Conservation (phyloP, 2,113 vertebrate genomes). For the Cebus imitator region DNA sequence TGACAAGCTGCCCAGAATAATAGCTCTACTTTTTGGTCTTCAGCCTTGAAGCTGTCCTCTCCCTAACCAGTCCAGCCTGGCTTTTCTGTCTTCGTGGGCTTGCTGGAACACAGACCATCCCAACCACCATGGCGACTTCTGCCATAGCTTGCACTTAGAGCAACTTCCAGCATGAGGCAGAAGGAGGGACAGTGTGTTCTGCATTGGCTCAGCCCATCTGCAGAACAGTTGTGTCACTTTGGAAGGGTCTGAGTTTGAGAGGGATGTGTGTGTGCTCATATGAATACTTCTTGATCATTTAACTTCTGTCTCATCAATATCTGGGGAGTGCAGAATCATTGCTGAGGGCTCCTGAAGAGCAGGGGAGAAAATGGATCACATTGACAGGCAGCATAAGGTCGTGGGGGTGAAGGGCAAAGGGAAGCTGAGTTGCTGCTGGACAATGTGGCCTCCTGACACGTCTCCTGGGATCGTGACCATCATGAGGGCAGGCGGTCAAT, state of each 20-base stretch:
- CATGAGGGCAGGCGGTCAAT: accelerated
- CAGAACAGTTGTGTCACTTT: background rate
- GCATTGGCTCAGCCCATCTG: background rate
- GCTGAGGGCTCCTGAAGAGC: background rate
- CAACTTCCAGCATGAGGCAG: background rate
- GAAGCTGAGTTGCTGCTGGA: background rate
- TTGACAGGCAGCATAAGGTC: background rate
- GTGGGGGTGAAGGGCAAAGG: background rate
- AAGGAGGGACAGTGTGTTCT: background rate
- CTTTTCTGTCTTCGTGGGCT: background rate
- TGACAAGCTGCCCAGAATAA: background rate
- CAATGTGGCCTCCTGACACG: background rate
- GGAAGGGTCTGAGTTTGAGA: background rate
- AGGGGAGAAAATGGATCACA: background rate
- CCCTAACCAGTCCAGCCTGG: background rate
- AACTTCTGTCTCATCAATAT: background rate
- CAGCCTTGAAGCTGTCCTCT: background rate
- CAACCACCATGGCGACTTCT: background rate
- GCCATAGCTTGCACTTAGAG: background rate
- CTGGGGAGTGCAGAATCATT: background rate
- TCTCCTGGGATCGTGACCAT: background rate
- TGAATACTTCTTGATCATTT: background rate
- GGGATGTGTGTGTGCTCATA: background rate
- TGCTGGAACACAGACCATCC: background rate
- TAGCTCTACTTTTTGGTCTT: background rate